Base-by-base conservation (phyloP, 2,888 invertebrate genomes). In the Acrobasis consociella region DNA sequence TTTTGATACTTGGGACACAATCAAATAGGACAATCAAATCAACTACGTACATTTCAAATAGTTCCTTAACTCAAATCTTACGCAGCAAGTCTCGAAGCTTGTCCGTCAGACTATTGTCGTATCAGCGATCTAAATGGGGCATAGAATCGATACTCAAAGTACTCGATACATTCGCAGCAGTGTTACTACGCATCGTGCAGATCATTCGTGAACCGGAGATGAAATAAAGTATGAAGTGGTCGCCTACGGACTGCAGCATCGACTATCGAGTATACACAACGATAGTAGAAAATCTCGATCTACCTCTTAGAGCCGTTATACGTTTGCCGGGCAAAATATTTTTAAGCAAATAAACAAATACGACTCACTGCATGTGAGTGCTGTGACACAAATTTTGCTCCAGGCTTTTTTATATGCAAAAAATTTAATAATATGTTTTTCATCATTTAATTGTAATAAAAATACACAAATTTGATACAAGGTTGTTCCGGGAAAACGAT, bases 51-150 rank as follows among this genome's bases (percentile, higher is more conserved):
- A 68, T 62, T 76, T 74, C 71, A 76, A 77, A 76, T 78, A 82
- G 86, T 84, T 84, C 81, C 81, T 85, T 78, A 75, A 77, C 76
- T 78, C 80, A 82, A 83, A 84, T 81, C 74, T 70, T 80, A 79
- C 75, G 76, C 76, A 73, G 71, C 69, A 49, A 51, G 51, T 60
- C 50, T 22, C 80, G 76, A 85, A 81, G 77, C 81, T 80, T 84
- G 86, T 84, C 85, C 80, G 79, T 87, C 87, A 86, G 79, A 77
- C 79, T 77, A 82, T 77, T 80, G 86, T 80, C 80, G 81, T 90
- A 89, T 89, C 88, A 71, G 64, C 80, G 77, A 89, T 90, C 88
- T 89, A 91, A 89, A 89, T 89, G 78, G 89, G 86, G 80, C 89
- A 89, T 81, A 76, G 81, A 84, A 85, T 83, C 85, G 83, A 86